phyloP scores from a whole-genome alignment of 2,797 vertebrate species.

The Poliocrania exsul region DNA sequence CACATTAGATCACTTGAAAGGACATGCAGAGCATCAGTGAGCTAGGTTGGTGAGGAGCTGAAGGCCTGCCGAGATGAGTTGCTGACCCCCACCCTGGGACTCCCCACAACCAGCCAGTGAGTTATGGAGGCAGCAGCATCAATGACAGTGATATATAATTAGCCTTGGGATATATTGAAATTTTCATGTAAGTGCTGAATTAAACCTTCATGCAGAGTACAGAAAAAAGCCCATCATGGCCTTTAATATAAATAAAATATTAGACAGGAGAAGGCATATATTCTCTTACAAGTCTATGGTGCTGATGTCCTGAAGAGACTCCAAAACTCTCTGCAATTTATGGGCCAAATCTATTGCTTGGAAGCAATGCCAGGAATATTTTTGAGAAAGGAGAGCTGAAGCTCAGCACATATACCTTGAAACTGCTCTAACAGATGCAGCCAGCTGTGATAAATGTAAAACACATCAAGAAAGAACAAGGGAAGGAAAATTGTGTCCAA shows the following conservation, averaged over 20 bases:
- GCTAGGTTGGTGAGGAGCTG: neutral
- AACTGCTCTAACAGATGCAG: neutral
- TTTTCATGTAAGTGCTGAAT: neutral
- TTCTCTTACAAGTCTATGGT: neutral
- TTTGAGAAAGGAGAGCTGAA: neutral
- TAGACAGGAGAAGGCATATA: neutral
- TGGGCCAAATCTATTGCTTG: neutral
- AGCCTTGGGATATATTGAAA: neutral
- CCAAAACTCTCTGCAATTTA: neutral
- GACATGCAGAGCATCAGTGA: neutral
- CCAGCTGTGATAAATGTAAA: neutral
- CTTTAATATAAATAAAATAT: slow-evolving; percentile 51
- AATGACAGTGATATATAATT: neutral
- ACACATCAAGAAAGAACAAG: neutral
- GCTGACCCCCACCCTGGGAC: neutral
- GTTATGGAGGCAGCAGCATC: neutral
- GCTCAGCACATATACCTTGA: neutral
- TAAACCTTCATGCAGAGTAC: neutral
- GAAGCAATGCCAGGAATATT: neutral
- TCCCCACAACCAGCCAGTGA: neutral
- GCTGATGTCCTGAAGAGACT: neutral
- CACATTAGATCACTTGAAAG: neutral
- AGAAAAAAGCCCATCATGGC: neutral
- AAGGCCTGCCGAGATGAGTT: neutral
- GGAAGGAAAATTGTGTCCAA: neutral